Evolutionary conservation across 2,888 invertebrate genomes (phyloP), one percentile per base, ranked within the genome.

Genomic region (Steromphala cineraria): DNA sequence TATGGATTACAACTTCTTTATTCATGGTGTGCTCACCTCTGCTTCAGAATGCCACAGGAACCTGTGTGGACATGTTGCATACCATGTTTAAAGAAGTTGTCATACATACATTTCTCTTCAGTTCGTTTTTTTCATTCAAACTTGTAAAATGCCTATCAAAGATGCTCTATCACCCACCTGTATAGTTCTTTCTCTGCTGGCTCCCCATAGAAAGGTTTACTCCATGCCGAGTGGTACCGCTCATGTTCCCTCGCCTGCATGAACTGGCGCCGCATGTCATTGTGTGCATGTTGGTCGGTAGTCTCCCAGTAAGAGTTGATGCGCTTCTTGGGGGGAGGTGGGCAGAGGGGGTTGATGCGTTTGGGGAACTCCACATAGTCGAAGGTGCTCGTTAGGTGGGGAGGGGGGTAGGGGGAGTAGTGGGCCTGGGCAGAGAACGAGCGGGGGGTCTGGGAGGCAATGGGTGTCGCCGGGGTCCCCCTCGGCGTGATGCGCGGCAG

Each of bases 221-320:
- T 86, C 92, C 92, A 93, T 5, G 92, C 92, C 13, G 91, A 91
- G 83, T 93, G 93, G 78, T 92, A 92, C 46, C 93, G 81, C 75
- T 88, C 88, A 82, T 92, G 90, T 83, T 93, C 92, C 67, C 91
- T 81, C 80, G 90, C 90, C 81, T 92, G 92, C 92, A 93, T 92
- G 52, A 91, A 80, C 62, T 86, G 82, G 19, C 89, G 78, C 15
- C 93, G 84, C 80, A 89, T 89, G 36, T 92, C 91, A 86, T 93
- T 93, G 75, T 92, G 90, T 83, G 86, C 89, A 84, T 92, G 92
- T 78, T 91, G 91, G 31, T 91, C 90, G 1, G 83, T 84, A 1
- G 93, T 93, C 82, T 93, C 92, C 89, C 91, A 89, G 75, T 88
- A 89, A 78, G 87, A 86, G 78, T 91, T 92, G 67, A 92, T 92